A percentile compares a stretch with the other conserved stretches of the same genome.
phyloP scores from a whole-genome alignment of 2,797 vertebrate genomes.

The Rhynchotus rufescens region DNA sequence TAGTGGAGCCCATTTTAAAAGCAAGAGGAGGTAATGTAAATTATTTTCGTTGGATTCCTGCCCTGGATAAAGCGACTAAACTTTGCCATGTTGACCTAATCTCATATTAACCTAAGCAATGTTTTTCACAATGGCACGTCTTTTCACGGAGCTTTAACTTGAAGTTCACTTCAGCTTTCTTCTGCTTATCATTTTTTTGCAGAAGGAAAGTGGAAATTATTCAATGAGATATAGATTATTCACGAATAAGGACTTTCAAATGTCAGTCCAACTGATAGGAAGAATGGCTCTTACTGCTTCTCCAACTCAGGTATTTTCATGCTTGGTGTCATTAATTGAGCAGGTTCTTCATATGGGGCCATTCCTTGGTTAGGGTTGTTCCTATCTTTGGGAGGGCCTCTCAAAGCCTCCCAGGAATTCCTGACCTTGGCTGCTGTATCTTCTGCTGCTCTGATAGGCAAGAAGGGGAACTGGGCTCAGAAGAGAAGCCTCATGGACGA shows the following conservation, averaged over 20 bases:
- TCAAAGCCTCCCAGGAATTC: not conserved
- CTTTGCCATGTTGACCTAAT: not conserved
- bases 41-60: not conserved
- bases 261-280: not conserved
- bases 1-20: not conserved
- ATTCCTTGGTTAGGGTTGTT: not conserved
- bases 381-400: not conserved
- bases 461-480: not conserved
- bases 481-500: not conserved
- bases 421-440: not conserved
- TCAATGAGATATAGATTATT: not conserved
- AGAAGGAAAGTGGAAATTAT: not conserved
- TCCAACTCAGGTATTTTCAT: not conserved
- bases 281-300: not conserved
- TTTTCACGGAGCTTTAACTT: not conserved
- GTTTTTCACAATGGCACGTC: not conserved
- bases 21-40: not conserved
- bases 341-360: accelerated
- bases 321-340: not conserved
- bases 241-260: not conserved
- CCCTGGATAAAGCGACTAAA: slow-evolving; percentile 1
- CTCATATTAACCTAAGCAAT: not conserved
- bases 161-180: not conserved
- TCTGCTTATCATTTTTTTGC: not conserved
- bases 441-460: not conserved